Conservation (phyloP, 2,888 invertebrate species). For the Trachelus iudaicus region DNA sequence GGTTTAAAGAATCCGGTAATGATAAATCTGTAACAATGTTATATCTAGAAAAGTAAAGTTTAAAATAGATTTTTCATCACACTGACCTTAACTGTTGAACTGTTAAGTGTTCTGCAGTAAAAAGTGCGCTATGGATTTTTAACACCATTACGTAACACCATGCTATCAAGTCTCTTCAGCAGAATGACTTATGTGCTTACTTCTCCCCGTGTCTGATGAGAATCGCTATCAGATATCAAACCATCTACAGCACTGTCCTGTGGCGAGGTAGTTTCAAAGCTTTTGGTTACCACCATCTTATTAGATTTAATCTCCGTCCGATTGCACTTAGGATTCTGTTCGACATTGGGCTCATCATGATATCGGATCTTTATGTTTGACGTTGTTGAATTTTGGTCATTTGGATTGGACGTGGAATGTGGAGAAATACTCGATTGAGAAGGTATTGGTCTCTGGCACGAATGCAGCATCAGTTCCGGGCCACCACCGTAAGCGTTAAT, state of each 20-base stretch:
- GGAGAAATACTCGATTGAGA: slow-evolving; percentile 55
- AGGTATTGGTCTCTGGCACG: slow-evolving; percentile 53
- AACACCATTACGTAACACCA: neutral
- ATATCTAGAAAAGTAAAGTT: slow-evolving; percentile 17
- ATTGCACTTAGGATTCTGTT: slow-evolving; percentile 49
- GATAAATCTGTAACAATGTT: slow-evolving; percentile 24
- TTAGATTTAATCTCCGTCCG: slow-evolving; percentile 50
- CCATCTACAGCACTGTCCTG: slow-evolving; percentile 56
- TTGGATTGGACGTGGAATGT: slow-evolving; percentile 62
- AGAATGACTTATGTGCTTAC: slow-evolving; percentile 28
- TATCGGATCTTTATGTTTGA: neutral
- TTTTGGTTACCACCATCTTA: slow-evolving; percentile 52
- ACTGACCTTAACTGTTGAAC: slow-evolving; percentile 11
- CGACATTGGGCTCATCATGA: slow-evolving; percentile 26
- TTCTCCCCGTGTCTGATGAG: slow-evolving; percentile 51
- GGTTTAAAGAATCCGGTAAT: slow-evolving; percentile 22
- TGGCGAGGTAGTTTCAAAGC: slow-evolving; percentile 55
- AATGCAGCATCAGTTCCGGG: slow-evolving; percentile 76
- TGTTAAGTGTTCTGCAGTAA: slow-evolving; percentile 1
- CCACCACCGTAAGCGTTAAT: slow-evolving; percentile 89
- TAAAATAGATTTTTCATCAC: slow-evolving; percentile 20
- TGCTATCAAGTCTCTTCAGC: slow-evolving; percentile 9
- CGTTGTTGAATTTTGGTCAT: slow-evolving; percentile 23
- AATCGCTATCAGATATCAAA: slow-evolving; percentile 53
- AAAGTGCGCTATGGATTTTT: slow-evolving; percentile 4